phyloP scores from a whole-genome alignment of 1,140 invertebrate species.

The Pinna nobilis region DNA sequence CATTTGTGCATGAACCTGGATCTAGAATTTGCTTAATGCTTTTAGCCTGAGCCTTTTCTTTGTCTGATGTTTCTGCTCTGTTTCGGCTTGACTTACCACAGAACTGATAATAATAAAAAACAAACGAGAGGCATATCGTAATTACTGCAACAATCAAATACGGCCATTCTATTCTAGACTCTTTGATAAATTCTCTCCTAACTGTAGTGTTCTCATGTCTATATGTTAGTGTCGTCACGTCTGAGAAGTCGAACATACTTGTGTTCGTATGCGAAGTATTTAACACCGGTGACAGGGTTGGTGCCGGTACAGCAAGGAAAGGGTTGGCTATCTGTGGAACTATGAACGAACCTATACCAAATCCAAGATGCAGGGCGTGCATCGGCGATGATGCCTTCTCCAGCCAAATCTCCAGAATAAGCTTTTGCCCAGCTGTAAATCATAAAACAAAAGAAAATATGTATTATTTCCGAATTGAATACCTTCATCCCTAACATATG shows the following conservation, averaged over 20 bases:
- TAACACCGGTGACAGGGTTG: background rate
- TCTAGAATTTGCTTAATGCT: slow-evolving; percentile 38
- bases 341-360: slow-evolving; percentile 60
- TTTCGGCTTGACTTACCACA: background rate
- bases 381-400: slow-evolving; percentile 51
- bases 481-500: too few species aligned
- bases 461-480: background rate
- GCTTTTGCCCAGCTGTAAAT: slow-evolving; percentile 53
- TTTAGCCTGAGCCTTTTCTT: background rate
- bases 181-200: slow-evolving; percentile 28
- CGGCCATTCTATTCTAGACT: slow-evolving; percentile 51
- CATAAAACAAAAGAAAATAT: slow-evolving; percentile 11
- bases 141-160: slow-evolving; percentile 51
- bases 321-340: slow-evolving; percentile 59
- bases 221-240: background rate
- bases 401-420: slow-evolving; percentile 54
- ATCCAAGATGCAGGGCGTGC: slow-evolving; percentile 60
- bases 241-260: background rate
- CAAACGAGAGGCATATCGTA: slow-evolving; percentile 27
- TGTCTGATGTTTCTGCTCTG: background rate
- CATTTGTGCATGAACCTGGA: slow-evolving; percentile 51
- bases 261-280: background rate
- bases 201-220: background rate
- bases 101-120: slow-evolving; percentile 49
- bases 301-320: slow-evolving; percentile 47